Evolutionary conservation across 1,140 invertebrate genomes (phyloP).

Genomic region (Adoxophyes honmai): DNA sequence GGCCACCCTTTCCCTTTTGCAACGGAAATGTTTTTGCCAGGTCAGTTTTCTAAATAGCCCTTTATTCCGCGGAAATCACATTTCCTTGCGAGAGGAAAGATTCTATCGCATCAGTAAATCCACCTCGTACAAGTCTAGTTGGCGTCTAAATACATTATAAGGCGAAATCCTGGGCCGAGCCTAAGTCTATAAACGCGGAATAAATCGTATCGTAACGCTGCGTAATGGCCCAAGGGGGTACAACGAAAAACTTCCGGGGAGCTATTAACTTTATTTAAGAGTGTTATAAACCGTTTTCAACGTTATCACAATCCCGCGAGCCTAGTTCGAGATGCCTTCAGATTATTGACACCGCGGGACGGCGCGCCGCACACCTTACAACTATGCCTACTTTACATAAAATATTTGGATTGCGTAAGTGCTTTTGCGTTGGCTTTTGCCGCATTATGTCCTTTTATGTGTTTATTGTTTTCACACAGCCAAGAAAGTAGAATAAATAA

Average conservation of each 20-base stretch:
- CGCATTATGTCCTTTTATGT: too few species aligned
- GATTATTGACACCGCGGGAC: constrained; percentile 40
- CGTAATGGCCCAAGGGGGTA: constrained; percentile 58
- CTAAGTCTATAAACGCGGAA: constrained; percentile 60
- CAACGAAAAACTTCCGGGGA: constrained; percentile 61
- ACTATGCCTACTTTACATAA: not conserved
- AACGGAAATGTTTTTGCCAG: not conserved
- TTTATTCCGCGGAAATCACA: not conserved
- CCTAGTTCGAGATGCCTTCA: constrained; percentile 37
- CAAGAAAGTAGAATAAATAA: too few species aligned
- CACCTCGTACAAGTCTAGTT: constrained; percentile 43
- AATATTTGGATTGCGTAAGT: not conserved
- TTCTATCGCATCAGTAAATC: constrained; percentile 42
- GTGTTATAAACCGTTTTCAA: constrained; percentile 68
- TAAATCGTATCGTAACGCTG: constrained; percentile 62
- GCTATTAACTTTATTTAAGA: constrained; percentile 72
- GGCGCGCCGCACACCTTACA: constrained; percentile 6
- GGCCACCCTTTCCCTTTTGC: not conserved
- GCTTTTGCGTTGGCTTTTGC: too few species aligned
- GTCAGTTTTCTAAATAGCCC: constrained; percentile 3
- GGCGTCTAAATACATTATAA: constrained; percentile 44
- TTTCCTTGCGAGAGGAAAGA: constrained; percentile 19
- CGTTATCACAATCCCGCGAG: constrained; percentile 59
- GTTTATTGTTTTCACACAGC: too few species aligned
- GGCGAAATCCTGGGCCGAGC: constrained; percentile 39